These are phyloP conservation scores for Eurosta solidaginis DNA, from an alignment of 1,140 invertebrate species.

Conservation along the genomic window DNA sequence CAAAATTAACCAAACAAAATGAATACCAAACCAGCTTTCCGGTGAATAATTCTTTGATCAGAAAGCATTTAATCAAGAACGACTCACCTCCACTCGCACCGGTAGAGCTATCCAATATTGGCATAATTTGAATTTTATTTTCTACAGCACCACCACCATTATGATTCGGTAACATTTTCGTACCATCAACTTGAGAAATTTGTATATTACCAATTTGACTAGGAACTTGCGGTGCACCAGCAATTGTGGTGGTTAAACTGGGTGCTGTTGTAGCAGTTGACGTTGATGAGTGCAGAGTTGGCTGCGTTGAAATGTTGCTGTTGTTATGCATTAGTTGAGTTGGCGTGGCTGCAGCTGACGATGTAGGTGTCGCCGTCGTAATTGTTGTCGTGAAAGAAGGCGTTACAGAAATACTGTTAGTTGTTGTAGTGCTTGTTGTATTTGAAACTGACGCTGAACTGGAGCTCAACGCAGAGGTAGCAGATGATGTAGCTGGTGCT, in stretches of 20 bases:
- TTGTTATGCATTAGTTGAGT: constrained; percentile 30
- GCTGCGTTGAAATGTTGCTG: not conserved
- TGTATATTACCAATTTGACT: constrained; percentile 60
- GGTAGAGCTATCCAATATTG: constrained; percentile 45
- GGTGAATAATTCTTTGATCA: not conserved
- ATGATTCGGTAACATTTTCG: constrained; percentile 42
- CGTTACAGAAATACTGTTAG: not conserved
- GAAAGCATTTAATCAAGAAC: not conserved
- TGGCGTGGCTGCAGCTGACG: not conserved
- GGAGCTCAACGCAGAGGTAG: constrained; percentile 32
- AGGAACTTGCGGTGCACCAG: constrained; percentile 43
- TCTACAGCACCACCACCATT: constrained; percentile 48
- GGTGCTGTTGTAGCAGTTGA: constrained; percentile 5
- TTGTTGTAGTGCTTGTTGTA: constrained; percentile 28
- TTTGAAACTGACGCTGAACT: constrained; percentile 6
- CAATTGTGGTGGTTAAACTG: constrained; percentile 9
- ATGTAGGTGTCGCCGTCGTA: constrained; percentile 33
- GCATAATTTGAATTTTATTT: constrained; percentile 60
- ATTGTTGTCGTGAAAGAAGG: not conserved
- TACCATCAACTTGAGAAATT: constrained; percentile 50
- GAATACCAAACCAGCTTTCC: not conserved
- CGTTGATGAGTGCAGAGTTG: not conserved
- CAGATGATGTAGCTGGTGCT: constrained; percentile 32
- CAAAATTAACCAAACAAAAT: not conserved
- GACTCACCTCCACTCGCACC: not conserved